Percentiles rank a stretch among this genome's conserved stretches.
Conservation (phyloP, 2,888 invertebrate species). For the Ochropacha duplaris region DNA sequence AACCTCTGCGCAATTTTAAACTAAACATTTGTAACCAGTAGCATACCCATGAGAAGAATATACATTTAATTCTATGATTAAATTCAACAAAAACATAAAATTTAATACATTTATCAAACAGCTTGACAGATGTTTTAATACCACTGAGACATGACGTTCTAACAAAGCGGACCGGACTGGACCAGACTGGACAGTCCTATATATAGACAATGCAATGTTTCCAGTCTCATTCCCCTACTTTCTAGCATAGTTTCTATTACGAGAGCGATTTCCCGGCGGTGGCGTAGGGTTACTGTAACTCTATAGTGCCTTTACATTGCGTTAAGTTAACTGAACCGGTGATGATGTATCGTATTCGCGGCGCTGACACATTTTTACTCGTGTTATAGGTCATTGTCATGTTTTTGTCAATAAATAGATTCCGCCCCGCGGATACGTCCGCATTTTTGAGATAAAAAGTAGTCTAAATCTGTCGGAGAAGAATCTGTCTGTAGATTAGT, state of each 20-base stretch:
- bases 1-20: too few species aligned
- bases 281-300: slow-evolving; percentile 54
- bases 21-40: too few species aligned
- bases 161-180: background rate
- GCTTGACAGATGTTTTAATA: background rate
- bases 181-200: background rate
- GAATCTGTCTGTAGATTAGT: too few species aligned
- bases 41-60: too few species aligned
- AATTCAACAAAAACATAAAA: too few species aligned
- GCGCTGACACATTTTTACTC: slow-evolving; percentile 40
- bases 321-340: slow-evolving; percentile 42
- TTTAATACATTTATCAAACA: background rate
- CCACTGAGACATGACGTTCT: background rate
- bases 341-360: slow-evolving; percentile 38
- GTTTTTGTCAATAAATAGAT: too few species aligned
- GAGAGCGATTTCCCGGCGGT: slow-evolving; percentile 45
- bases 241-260: slow-evolving; percentile 49
- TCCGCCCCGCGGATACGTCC: too few species aligned
- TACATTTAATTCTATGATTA: too few species aligned
- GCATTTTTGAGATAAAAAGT: too few species aligned
- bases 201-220: slow-evolving; percentile 36
- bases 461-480: too few species aligned
- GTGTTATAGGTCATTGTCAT: slow-evolving; percentile 8
- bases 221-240: slow-evolving; percentile 52
- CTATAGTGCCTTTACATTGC: slow-evolving; percentile 32